Evolutionary conservation across 2,797 vertebrate species (phyloP), one percentile per base, ranked within the genome.

Genomic region (Myiotriccus ornatus): DNA sequence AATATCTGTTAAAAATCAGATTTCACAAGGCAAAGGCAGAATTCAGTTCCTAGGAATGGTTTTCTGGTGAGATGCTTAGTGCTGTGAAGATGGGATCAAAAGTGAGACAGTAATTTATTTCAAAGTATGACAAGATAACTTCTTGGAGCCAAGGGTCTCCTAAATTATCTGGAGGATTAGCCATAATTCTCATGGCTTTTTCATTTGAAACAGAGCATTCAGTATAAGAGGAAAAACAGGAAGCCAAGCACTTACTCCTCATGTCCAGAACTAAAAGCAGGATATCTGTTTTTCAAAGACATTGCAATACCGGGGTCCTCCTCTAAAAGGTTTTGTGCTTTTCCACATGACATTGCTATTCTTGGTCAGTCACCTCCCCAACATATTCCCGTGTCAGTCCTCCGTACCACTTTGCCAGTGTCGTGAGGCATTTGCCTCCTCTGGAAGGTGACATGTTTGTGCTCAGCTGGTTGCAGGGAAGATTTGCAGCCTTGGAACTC

Each of bases 321-420:
- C 60, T 65, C 15, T 43, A 2, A 49, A 41, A 80, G 9, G 39
- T 30, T 41, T 32, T 49, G 10, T 55, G 27, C 16, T 85, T 35
- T 78, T 8, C 19, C 49, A n/a, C 10, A 8, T 55, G 47, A 63
- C 28, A 30, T 39, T 75, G 50, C 70, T 34, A 6, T 55, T 91
- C 50, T 46, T 44, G 20, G 27, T 27, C 39, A 5, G 28, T 64
- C 32, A 3, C 35, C 0, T 2, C 5, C 53, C 32, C 35, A 32
- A 0, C 12, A 4, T 12, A 14, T 28, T 43, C 30, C 3, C 25
- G 5, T 55, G 63, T 43, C 34, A n/a, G 6, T 35, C 46, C 32
- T 49, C 70, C 64, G 37, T 12, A 2, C 4, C 4, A 4, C 52
- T 47, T 7, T 59, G 28, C 43, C 27, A 52, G 1, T 28, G 49